Percentiles rank a stretch among this genome's conserved stretches.
Conservation (phyloP, 2,888 invertebrate species). For the Cataglyphis altisquamis region DNA sequence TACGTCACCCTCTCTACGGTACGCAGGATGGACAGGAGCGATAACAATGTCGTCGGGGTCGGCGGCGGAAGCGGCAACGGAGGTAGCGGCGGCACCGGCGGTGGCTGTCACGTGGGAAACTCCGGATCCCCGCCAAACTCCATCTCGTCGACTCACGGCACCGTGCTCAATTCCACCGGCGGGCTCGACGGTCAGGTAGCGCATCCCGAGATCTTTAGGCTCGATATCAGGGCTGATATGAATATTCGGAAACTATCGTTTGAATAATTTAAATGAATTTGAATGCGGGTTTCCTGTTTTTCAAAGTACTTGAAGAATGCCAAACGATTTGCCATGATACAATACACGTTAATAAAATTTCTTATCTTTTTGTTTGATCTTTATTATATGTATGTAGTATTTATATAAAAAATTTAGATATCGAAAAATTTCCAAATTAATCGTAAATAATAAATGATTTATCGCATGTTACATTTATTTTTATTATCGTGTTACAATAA, state of each 20-base stretch:
- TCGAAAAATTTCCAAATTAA: neutral
- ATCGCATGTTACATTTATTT: neutral
- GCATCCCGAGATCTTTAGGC: constrained; percentile 23
- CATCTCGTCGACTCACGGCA: constrained; percentile 76
- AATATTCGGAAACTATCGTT: neutral
- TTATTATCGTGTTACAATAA: neutral
- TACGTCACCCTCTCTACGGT: constrained; percentile 42
- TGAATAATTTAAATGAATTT: neutral
- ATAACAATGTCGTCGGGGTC: constrained; percentile 75
- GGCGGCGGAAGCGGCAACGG: constrained; percentile 41
- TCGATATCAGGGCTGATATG: constrained; percentile 6
- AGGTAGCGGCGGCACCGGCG: constrained; percentile 48
- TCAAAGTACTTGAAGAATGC: neutral
- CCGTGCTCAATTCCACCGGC: constrained; percentile 76
- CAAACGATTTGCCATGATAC: too few relatives aligned
- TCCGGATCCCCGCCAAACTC: constrained; percentile 79
- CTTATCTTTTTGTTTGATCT: neutral
- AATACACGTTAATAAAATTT: neutral
- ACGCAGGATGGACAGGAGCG: constrained; percentile 79
- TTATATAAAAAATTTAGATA: neutral
- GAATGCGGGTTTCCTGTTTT: neutral
- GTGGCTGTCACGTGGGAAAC: constrained; percentile 74
- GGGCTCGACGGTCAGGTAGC: constrained; percentile 81
- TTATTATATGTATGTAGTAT: neutral
- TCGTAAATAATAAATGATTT: neutral